Evolutionary conservation across 2,113 vertebrate genomes (phyloP).

Genomic region (Brienomyrus longianalis): DNA sequence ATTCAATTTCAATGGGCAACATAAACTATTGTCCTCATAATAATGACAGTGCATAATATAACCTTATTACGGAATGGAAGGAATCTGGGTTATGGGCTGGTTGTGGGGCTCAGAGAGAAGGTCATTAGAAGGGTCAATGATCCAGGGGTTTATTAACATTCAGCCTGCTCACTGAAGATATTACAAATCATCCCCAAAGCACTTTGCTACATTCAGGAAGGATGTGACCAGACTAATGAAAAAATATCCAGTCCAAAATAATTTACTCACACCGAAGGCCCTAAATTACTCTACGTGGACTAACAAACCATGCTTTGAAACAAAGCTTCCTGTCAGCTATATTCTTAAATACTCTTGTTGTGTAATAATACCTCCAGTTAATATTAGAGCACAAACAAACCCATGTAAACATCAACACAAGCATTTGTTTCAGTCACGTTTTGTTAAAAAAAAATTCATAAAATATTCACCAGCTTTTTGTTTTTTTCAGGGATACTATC

Average conservation of each 20-base stretch:
- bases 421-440: too few species aligned
- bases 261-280: not conserved
- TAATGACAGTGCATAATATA: not conserved
- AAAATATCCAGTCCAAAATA: not conserved
- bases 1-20: not conserved
- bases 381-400: too few species aligned
- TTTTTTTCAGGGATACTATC: too few species aligned
- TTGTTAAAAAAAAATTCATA: too few species aligned
- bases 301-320: not conserved
- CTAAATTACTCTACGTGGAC: not conserved
- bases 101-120: not conserved
- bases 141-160: not conserved
- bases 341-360: too few species aligned
- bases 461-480: too few species aligned
- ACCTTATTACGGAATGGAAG: not conserved
- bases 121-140: constrained; percentile 2
- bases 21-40: constrained; percentile 1
- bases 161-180: constrained; percentile 1
- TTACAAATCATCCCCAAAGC: not conserved
- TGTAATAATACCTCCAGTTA: too few species aligned
- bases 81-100: not conserved
- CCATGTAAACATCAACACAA: too few species aligned
- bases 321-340: not conserved
- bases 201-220: not conserved
- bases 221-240: not conserved